These are phyloP conservation scores for Melanogrammus aeglefinus DNA, from an alignment of 2,797 vertebrate genomes.

Conservation along the genomic window DNA sequence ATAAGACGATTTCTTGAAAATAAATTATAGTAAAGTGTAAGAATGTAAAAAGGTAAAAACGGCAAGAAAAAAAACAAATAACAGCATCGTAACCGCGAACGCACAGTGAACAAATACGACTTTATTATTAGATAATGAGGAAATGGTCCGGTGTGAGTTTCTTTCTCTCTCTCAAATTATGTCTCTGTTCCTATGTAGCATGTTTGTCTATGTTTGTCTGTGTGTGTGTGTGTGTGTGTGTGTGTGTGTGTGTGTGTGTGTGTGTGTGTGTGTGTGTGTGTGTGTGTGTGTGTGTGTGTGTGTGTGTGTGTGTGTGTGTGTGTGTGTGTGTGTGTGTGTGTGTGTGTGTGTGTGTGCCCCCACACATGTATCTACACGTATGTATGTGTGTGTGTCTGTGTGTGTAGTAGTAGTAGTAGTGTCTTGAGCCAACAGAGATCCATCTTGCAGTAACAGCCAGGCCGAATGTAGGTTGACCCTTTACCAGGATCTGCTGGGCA, in stretches of 20 bases:
- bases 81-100: background rate
- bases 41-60: too few relatives aligned
- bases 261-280: background rate
- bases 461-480: background rate
- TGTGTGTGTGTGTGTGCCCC: background rate
- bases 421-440: background rate
- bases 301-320: background rate
- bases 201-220: background rate
- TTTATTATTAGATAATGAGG: background rate
- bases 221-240: conserved; percentile 3
- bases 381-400: background rate
- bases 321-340: conserved; percentile 3
- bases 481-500: background rate
- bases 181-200: too few relatives aligned
- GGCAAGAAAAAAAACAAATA: too few relatives aligned
- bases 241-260: background rate
- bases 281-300: background rate
- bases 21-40: too few relatives aligned
- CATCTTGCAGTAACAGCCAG: background rate
- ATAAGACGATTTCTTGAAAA: background rate
- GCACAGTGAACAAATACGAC: background rate
- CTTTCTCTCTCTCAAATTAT: background rate
- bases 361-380: background rate
- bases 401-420: background rate
- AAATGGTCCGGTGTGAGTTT: background rate